Base-by-base conservation (phyloP, 2,797 vertebrate species). In the Enteromius treurensis region DNA sequence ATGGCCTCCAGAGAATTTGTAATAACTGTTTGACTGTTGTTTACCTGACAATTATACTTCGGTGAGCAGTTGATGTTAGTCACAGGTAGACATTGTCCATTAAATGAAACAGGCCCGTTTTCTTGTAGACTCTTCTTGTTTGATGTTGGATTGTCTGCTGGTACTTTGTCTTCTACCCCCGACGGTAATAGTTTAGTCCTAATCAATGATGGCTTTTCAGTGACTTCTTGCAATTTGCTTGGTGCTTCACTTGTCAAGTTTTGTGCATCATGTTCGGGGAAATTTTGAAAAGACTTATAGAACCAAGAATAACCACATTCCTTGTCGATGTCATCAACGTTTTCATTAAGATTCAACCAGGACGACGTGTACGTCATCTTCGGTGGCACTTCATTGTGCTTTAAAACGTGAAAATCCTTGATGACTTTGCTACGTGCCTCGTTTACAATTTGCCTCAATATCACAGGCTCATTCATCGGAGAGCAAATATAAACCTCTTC, bases 241-340 rank as follows among this genome's bases (percentile, higher is more conserved):
- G 58, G 32, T 1, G 47, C 32, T 80, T 11, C n/a, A 53, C 84
- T 15, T 65, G 26, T 40, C 74, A 77, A 21, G 55, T 40, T 55
- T 37, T 11, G 21, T n/a, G 21, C 34, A n/a, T 21, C 37, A 17
- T 76, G 45, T 13, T n/a, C 26, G 0, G 34, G 47, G 32, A 1
- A 26, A 9, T 10, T 3, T 17, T 34, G 10, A 80, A 17, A 15
- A 42, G 49, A 32, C 51, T 32, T 90, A 21, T 88, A 77, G 23
- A 51, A 64, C 74, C 8, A 83, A 0, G 91, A 88, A 13, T 90
- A 90, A 51, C 90, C 93, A 89, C 91, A 91, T 40, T 93, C 92
- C 67, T 91, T 91, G 51, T 95, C 93, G 32, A 93, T 92, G 82
- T 94, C 91, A 88, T 93, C 92, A 2, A 94, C 64, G 19, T 91